Percentiles rank a stretch among this genome's conserved stretches.
These are phyloP conservation scores for Aethes cnicana DNA, from an alignment of 2,888 invertebrate species.

Conservation along the genomic window DNA sequence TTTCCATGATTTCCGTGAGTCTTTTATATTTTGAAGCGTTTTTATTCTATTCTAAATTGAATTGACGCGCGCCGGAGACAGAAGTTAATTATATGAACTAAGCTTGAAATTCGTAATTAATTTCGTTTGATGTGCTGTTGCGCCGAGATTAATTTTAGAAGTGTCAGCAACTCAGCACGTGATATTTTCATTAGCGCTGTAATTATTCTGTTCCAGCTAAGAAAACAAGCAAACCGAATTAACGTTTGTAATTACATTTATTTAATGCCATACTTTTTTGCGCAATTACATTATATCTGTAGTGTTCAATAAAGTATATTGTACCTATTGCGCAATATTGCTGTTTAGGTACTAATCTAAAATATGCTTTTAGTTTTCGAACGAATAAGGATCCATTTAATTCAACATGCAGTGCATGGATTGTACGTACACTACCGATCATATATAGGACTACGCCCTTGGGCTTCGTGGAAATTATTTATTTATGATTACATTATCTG, in stretches of 20 bases:
- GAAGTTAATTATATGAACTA: conserved; percentile 12
- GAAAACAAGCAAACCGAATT: conserved; percentile 12
- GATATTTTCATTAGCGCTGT: conserved; percentile 21
- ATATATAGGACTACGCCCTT: too few species aligned
- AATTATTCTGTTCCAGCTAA: conserved; percentile 8
- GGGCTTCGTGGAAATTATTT: too few species aligned
- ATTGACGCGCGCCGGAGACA: neutral
- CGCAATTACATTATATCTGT: too few species aligned
- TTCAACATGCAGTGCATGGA: too few species aligned
- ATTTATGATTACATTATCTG: too few species aligned
- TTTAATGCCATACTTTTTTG: too few species aligned
- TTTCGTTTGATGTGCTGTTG: conserved; percentile 20
- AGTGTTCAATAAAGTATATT: neutral
- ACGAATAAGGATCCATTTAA: too few species aligned
- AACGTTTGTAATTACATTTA: conserved; percentile 13
- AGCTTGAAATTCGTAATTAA: conserved; percentile 20
- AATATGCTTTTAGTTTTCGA: too few species aligned
- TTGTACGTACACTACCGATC: too few species aligned
- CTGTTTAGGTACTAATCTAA: too few species aligned
- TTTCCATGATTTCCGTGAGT: neutral
- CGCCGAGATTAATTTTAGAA: conserved; percentile 21
- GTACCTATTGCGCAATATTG: too few species aligned
- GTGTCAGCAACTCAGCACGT: conserved; percentile 20
- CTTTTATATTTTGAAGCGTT: neutral
- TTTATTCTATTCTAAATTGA: too few species aligned